phyloP scores from a whole-genome alignment of 2,888 invertebrate genomes.

The Steinernema hermaphroditum region DNA sequence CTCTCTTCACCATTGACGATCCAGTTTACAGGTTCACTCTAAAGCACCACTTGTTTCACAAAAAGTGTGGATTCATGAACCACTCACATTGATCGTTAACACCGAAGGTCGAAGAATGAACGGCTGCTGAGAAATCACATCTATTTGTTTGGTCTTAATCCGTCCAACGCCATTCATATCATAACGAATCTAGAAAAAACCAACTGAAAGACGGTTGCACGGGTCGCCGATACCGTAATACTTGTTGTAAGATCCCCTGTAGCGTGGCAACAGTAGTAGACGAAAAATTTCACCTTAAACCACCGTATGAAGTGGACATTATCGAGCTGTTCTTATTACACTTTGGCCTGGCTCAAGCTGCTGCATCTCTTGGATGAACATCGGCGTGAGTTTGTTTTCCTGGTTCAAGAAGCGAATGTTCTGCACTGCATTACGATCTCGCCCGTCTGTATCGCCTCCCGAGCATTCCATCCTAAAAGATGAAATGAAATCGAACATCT shows the following conservation, averaged over 20 bases:
- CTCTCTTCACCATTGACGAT: slow-evolving; percentile 16
- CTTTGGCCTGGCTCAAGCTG: background rate
- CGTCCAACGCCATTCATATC: background rate
- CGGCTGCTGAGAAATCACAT: background rate
- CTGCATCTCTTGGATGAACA: background rate
- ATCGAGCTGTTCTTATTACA: background rate
- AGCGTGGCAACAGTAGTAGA: background rate
- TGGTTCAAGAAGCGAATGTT: background rate
- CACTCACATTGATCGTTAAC: slow-evolving; percentile 9
- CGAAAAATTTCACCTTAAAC: background rate
- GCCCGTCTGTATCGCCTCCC: background rate
- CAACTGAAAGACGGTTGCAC: background rate
- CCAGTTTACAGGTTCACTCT: slow-evolving; percentile 14
- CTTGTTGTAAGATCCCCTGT: background rate
- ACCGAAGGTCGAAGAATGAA: slow-evolving; percentile 17
- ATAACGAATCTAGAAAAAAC: background rate
- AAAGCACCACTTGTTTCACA: background rate
- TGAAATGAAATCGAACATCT: background rate
- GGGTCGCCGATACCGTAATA: background rate
- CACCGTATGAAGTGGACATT: no score
- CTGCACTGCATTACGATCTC: background rate
- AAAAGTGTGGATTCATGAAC: background rate
- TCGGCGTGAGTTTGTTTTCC: background rate
- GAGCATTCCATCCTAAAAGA: slow-evolving; percentile 6
- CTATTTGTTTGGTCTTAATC: background rate